Evolutionary conservation across 2,797 vertebrate genomes (phyloP).

Genomic region (Aeoliscus strigatus): DNA sequence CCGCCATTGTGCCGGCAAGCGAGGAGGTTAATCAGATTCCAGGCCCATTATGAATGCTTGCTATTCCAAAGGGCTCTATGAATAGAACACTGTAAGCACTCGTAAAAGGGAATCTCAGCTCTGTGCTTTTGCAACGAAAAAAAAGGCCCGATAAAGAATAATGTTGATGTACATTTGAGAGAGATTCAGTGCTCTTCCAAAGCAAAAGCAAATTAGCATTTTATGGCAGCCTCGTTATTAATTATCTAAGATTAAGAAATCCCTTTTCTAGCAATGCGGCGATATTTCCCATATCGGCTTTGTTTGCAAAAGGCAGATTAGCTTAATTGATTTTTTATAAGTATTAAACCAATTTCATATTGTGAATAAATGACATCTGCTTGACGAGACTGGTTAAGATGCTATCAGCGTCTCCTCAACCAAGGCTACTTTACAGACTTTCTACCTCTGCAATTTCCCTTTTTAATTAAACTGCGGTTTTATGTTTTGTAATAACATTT

Average conservation of each 20-base stretch:
- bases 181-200: constrained; percentile 47
- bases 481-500: no score
- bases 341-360: constrained; percentile 67
- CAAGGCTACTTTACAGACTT: constrained; percentile 25
- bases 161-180: constrained; percentile 58
- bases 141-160: constrained; percentile 60
- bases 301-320: constrained; percentile 67
- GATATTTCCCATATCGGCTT: constrained; percentile 48
- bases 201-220: constrained; percentile 58
- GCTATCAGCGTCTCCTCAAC: constrained; percentile 40
- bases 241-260: constrained; percentile 71
- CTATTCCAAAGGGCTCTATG: constrained; percentile 70
- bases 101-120: constrained; percentile 60
- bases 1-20: constrained; percentile 65
- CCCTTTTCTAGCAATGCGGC: constrained; percentile 43
- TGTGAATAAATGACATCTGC: constrained; percentile 51
- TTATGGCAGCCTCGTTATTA: constrained; percentile 64
- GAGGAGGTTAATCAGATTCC: constrained; percentile 75
- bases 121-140: constrained; percentile 59
- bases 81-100: constrained; percentile 71
- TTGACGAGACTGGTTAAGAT: constrained; percentile 35
- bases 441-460: not conserved
- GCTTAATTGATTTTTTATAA: constrained; percentile 71
- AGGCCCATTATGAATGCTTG: constrained; percentile 66
- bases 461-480: not conserved